These are phyloP conservation scores for Nomada ferruginata DNA, from an alignment of 2,888 invertebrate species.

Conservation along the genomic window DNA sequence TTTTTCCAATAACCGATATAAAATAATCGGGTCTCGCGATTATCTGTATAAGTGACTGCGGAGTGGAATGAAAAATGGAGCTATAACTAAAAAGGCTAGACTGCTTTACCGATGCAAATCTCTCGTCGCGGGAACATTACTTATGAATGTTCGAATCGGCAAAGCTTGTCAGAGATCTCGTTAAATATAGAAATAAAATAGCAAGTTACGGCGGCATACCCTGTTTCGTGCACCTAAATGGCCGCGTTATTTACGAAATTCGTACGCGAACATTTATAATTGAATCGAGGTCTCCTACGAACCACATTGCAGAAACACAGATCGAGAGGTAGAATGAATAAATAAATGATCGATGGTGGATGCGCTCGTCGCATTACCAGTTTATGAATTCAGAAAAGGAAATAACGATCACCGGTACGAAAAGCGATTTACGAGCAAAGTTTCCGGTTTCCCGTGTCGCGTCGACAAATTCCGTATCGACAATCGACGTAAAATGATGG, in stretches of 20 bases:
- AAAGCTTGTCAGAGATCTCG: slow-evolving; percentile 5
- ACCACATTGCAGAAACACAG: neutral
- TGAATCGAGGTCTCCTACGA: slow-evolving; percentile 2
- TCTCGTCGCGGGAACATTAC: neutral
- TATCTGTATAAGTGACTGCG: neutral
- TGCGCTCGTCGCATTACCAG: slow-evolving; percentile 15
- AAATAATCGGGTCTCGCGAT: neutral
- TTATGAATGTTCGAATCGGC: neutral
- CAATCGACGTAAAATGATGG: neutral
- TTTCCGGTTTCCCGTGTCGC: neutral
- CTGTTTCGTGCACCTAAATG: slow-evolving; percentile 7
- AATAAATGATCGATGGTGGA: slow-evolving; percentile 27
- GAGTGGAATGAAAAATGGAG: neutral
- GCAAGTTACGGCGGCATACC: neutral
- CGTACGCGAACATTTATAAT: slow-evolving; percentile 25
- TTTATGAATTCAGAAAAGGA: slow-evolving; percentile 32
- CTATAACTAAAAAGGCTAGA: neutral
- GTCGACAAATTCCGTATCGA: slow-evolving; percentile 12
- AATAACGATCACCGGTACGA: slow-evolving; percentile 29
- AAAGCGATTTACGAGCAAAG: slow-evolving; percentile 29
- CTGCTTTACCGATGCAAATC: neutral
- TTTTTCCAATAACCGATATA: neutral
- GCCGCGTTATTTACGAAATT: slow-evolving; percentile 39
- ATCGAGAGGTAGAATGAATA: neutral
- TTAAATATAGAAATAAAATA: too few species aligned